Base-by-base conservation (phyloP, 1,140 invertebrate genomes). In the Meteorus sp. region DNA sequence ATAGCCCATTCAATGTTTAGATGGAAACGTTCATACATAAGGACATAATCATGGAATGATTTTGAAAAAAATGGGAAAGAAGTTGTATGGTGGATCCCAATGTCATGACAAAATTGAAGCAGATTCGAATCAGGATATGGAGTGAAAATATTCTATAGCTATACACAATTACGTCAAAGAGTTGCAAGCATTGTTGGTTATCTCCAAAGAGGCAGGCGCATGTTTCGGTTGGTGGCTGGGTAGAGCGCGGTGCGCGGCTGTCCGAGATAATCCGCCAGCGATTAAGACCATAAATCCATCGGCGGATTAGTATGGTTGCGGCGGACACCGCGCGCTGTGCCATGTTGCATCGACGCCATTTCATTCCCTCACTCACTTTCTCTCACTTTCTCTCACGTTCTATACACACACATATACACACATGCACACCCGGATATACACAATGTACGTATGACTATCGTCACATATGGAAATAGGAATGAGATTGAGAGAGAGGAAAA, bases 251-350 rank as follows among this genome's bases (percentile, higher is more conserved):
- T n/a, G 72, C 68, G 70, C 64, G 73, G 72, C 76, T 78, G 77
- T 78, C 75, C 75, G 70, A 76, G 80, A 78, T 83, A 83, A 84
- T 84, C 82, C 83, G 76, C 66, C 73, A 78, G 82, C 83, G 82
- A 84, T 83, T 83, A 84, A 83, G 82, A 83, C 82, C 78, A 83
- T 84, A 84, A 84, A 84, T 85, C 83, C 82, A 80, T 75, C 76
- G 72, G 66, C 74, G 78, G 78, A 80, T 80, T 79, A 80, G 77
- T 77, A 78, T 74, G 71, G 75, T 76, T 74, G 74, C 76, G 55
- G 41, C 56, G 62, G 33, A 53, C 59, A 77, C 68, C 69, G 67
- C 73, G 23, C 15, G 25, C 31, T 8, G 27, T 27, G n/a, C n/a
- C n/a, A n/a, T n/a, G n/a, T n/a, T n/a, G n/a, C n/a, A n/a, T n/a